phyloP scores from a whole-genome alignment of 2,113 vertebrate species.

The Leucoraja erinaceus region DNA sequence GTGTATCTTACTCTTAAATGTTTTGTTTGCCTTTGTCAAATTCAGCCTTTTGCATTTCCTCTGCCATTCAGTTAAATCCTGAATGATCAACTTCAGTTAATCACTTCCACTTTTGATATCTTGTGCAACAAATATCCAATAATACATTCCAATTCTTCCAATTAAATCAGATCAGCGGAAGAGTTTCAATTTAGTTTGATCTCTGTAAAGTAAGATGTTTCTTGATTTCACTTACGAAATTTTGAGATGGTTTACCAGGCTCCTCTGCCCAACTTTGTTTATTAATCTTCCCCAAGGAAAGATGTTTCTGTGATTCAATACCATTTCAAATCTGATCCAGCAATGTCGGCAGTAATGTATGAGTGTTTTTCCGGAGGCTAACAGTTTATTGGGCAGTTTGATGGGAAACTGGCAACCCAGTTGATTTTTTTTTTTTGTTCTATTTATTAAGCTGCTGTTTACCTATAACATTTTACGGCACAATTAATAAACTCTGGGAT shows the following conservation, averaged over 20 bases:
- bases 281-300: neutral
- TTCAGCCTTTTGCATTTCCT: neutral
- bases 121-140: neutral
- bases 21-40: neutral
- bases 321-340: neutral
- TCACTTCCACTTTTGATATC: neutral
- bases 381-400: neutral
- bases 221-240: neutral
- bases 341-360: neutral
- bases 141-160: neutral
- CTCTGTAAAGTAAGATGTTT: neutral
- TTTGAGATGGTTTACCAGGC: neutral
- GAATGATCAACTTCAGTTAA: too few species aligned
- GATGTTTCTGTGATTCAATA: neutral
- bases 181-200: neutral
- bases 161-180: neutral
- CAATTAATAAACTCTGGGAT: too few species aligned
- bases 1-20: neutral
- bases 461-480: too few species aligned
- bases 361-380: neutral
- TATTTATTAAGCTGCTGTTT: neutral
- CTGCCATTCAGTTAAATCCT: neutral
- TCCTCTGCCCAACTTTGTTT: neutral
- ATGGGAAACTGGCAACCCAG: neutral
- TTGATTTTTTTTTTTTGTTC: neutral